A percentile compares a stretch with the other conserved stretches of the same genome.
phyloP scores from a whole-genome alignment of 2,888 invertebrate genomes.

The Ernsta delagoae region DNA sequence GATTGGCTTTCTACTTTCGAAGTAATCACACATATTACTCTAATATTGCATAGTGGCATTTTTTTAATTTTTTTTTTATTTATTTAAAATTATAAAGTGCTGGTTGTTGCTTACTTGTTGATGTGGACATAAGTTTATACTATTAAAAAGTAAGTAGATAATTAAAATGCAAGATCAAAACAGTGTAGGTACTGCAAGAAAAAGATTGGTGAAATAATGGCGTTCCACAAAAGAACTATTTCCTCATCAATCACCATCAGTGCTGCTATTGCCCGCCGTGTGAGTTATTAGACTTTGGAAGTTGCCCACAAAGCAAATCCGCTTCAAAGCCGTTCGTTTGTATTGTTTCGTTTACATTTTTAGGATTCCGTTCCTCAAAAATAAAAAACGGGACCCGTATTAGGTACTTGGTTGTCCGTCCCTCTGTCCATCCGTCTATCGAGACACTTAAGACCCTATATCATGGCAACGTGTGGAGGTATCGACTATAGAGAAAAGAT shows the following conservation, averaged over 20 bases:
- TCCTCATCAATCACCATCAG: constrained; percentile 33
- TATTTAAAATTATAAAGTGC: not conserved
- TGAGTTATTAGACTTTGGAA: constrained; percentile 33
- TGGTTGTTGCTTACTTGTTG: not conserved
- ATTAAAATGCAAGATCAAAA: not conserved
- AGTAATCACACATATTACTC: too few relatives aligned
- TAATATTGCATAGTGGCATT: too few relatives aligned
- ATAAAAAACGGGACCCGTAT: too few relatives aligned
- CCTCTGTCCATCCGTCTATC: too few relatives aligned
- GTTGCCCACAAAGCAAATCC: constrained; percentile 29
- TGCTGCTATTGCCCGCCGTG: constrained; percentile 9
- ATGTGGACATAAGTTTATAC: not conserved
- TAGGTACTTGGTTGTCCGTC: too few relatives aligned
- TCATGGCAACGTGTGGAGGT: too few relatives aligned
- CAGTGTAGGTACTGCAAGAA: constrained; percentile 2
- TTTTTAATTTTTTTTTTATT: too few relatives aligned
- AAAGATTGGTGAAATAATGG: constrained; percentile 24
- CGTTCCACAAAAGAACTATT: constrained; percentile 27
- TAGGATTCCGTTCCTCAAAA: not conserved
- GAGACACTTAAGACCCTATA: too few relatives aligned
- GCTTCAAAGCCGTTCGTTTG: constrained; percentile 8
- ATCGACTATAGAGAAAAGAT: too few relatives aligned
- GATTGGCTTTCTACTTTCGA: too few relatives aligned
- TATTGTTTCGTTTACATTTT: constrained; percentile 2
- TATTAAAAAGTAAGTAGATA: not conserved